Evolutionary conservation across 2,113 vertebrate species (phyloP).

Genomic region (Oncorhynchus nerka): DNA sequence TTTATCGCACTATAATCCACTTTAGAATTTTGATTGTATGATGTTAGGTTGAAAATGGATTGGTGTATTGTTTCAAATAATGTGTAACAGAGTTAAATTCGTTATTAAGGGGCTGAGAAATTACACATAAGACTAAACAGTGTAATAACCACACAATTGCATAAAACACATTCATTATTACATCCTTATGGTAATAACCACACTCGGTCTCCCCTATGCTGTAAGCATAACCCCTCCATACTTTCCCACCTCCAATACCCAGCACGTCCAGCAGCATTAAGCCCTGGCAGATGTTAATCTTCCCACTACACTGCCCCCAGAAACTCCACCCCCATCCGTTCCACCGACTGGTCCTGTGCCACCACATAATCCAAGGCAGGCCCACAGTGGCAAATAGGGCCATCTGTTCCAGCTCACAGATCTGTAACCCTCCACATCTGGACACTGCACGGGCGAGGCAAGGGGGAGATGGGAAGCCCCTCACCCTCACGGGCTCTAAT

Average conservation of each 20-base stretch:
- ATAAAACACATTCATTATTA: not conserved
- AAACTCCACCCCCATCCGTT: constrained; percentile 6
- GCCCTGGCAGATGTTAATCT: constrained; percentile 29
- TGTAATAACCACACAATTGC: not conserved
- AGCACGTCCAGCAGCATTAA: constrained; percentile 20
- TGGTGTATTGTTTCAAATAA: no score
- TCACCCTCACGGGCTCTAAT: not conserved
- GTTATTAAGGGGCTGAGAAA: not conserved
- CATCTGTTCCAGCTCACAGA: constrained; percentile 51
- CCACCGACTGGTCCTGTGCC: constrained; percentile 33
- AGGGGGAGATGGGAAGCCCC: constrained; percentile 6
- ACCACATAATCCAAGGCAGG: constrained; percentile 39
- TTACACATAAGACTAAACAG: not conserved
- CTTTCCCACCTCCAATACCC: not conserved
- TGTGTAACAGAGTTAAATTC: no score
- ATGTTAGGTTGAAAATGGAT: no score
- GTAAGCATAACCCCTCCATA: not conserved
- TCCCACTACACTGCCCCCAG: not conserved
- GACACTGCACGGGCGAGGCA: not conserved
- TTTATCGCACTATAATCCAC: no score
- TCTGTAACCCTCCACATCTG: constrained; percentile 39
- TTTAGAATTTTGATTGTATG: no score
- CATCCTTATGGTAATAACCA: not conserved
- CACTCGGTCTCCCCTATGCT: not conserved
- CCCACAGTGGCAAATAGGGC: constrained; percentile 28